Percentiles rank a stretch among this genome's conserved stretches.
phyloP scores from a whole-genome alignment of 2,888 invertebrate species.

The Serrognathus titanus region DNA sequence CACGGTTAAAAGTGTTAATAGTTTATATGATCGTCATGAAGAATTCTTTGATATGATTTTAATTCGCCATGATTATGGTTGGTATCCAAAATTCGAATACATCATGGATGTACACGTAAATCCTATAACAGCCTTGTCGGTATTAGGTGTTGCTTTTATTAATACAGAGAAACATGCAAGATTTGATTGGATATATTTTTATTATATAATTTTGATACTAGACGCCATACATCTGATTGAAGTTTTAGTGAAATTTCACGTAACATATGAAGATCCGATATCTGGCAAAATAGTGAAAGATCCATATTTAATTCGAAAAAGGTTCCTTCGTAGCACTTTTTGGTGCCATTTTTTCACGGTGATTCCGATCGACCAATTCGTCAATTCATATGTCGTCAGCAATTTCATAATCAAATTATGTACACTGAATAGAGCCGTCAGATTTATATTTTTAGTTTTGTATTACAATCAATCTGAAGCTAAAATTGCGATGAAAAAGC shows the following conservation, averaged over 20 bases:
- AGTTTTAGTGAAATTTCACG: constrained; percentile 25
- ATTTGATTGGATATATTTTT: background rate
- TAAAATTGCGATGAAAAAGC: constrained; percentile 19
- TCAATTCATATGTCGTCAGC: background rate
- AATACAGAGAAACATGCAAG: constrained; percentile 3
- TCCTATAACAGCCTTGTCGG: constrained; percentile 14
- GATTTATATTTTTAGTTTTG: constrained; percentile 18
- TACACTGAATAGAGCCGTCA: constrained; percentile 17
- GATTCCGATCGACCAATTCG: constrained; percentile 26
- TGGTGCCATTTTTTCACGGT: constrained; percentile 26
- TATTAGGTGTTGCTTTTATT: constrained; percentile 12
- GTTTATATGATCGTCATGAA: constrained; percentile 1
- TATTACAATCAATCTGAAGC: constrained; percentile 21
- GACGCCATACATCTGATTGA: constrained; percentile 23
- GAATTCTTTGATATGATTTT: constrained; percentile 7
- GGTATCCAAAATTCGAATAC: constrained; percentile 10
- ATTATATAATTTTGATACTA: constrained; percentile 3
- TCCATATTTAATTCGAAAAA: constrained; percentile 18
- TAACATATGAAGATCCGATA: constrained; percentile 25
- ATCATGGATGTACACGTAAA: constrained; percentile 17
- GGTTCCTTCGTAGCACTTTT: constrained; percentile 23
- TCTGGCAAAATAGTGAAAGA: constrained; percentile 22
- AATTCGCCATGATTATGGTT: constrained; percentile 4
- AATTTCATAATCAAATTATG: constrained; percentile 9
- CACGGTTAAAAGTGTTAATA: background rate